Percentiles rank a stretch among this genome's conserved stretches.
These are phyloP conservation scores for Spea multiplicata DNA, from an alignment of 2,113 vertebrate species.

Conservation along the genomic window DNA sequence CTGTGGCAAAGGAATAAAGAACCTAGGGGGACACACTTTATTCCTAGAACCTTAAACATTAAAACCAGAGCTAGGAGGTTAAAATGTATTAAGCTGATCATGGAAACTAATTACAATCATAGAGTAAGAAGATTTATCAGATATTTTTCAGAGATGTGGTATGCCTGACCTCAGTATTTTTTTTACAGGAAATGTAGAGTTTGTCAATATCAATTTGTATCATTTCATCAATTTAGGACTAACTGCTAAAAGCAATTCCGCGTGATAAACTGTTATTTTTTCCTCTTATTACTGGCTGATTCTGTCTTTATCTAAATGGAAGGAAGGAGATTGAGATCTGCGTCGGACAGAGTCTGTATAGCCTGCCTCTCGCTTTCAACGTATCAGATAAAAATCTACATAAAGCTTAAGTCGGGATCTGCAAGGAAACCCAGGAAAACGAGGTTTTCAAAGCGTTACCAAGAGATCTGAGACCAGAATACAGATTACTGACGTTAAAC, in stretches of 20 bases:
- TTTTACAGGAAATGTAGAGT: background rate
- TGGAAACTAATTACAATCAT: no score
- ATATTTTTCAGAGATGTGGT: no score
- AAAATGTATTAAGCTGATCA: no score
- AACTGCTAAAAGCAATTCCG: slow-evolving; percentile 29
- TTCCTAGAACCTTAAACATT: no score
- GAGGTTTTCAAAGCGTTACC: background rate
- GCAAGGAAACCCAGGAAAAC: slow-evolving; percentile 1
- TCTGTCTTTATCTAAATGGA: slow-evolving; percentile 15
- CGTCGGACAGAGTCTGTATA: slow-evolving; percentile 3
- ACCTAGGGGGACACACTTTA: no score
- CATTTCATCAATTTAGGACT: slow-evolving; percentile 11
- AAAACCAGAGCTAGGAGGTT: no score
- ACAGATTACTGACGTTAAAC: slow-evolving; percentile 26
- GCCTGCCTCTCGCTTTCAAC: background rate
- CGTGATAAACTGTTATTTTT: slow-evolving; percentile 4
- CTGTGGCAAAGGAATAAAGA: no score
- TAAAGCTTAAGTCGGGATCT: background rate
- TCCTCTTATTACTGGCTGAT: slow-evolving; percentile 15
- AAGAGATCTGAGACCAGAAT: slow-evolving; percentile 2
- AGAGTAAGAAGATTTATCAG: no score
- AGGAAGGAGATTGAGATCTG: slow-evolving; percentile 4
- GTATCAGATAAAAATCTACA: slow-evolving; percentile 5
- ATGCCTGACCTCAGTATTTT: no score
- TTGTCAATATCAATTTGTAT: slow-evolving; percentile 4